Conservation (phyloP, 2,113 vertebrate genomes). For the Cyanocitta stelleri region DNA sequence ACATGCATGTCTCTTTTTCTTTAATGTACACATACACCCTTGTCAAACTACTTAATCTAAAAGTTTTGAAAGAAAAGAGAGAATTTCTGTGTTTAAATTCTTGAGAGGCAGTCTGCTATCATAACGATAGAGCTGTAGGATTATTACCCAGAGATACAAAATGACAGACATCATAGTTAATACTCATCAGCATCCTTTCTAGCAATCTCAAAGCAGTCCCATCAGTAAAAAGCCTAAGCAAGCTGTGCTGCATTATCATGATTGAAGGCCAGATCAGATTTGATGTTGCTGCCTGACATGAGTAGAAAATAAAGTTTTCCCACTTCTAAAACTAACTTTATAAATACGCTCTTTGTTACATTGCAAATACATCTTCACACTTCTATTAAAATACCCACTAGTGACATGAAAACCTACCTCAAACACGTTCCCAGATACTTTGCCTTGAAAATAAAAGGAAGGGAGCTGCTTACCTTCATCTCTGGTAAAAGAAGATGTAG, state of each 20-base stretch:
- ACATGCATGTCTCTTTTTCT: neutral
- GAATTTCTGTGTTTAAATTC: neutral
- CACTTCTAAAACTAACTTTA: neutral
- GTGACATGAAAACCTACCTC: neutral
- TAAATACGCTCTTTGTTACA: neutral
- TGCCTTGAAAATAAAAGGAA: neutral
- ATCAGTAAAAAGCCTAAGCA: conserved; percentile 25
- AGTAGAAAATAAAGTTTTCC: neutral
- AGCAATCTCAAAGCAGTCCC: neutral
- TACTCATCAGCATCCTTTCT: conserved; percentile 34
- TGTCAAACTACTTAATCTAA: neutral
- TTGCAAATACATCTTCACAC: neutral
- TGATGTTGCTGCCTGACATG: neutral
- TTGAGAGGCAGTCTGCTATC: neutral
- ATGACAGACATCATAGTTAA: conserved; percentile 40
- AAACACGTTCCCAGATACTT: neutral
- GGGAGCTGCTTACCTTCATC: neutral
- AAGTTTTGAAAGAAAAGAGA: neutral
- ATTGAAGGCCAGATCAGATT: neutral
- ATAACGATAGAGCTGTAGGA: neutral
- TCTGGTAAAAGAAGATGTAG: neutral
- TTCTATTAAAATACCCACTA: neutral
- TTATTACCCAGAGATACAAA: conserved; percentile 10
- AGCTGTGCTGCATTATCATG: conserved; percentile 7
- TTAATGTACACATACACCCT: neutral